These are phyloP conservation scores for Oconnorella tubifera DNA, from an alignment of 2,888 invertebrate genomes.

Conservation along the genomic window DNA sequence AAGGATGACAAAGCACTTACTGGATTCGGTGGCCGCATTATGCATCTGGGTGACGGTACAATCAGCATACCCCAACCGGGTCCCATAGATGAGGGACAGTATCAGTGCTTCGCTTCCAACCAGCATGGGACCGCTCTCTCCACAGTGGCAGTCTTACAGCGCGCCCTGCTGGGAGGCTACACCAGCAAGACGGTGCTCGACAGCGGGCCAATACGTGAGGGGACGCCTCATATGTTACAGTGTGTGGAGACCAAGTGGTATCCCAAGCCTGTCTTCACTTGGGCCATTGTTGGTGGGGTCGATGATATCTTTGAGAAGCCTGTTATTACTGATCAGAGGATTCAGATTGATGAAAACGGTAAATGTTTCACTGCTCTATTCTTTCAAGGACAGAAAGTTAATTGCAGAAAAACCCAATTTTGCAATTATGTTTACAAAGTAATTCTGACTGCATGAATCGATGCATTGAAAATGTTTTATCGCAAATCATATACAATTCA, in stretches of 20 bases:
- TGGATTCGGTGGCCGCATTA: not conserved
- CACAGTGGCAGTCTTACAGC: conserved; percentile 14
- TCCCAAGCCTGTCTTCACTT: conserved; percentile 24
- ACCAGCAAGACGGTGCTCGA: not conserved
- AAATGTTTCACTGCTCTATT: no score
- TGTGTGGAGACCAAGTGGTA: conserved; percentile 24
- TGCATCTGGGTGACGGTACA: conserved; percentile 10
- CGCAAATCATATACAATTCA: no score
- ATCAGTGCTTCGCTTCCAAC: conserved; percentile 24
- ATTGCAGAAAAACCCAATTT: no score
- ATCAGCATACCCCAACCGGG: conserved; percentile 13
- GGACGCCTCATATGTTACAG: conserved; percentile 17
- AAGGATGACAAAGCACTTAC: not conserved
- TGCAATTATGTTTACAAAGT: no score
- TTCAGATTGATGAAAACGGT: conserved; percentile 27
- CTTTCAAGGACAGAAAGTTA: no score
- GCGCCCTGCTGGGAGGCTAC: conserved; percentile 16
- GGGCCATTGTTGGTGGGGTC: conserved; percentile 18
- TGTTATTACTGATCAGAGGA: conserved; percentile 14
- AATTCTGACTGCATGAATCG: no score
- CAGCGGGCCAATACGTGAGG: conserved; percentile 1
- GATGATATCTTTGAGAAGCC: conserved; percentile 15
- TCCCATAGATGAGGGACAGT: conserved; percentile 23
- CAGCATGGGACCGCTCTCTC: conserved; percentile 20
- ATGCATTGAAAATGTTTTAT: no score